Conservation (phyloP, 2,113 vertebrate genomes). For the Anoura caudifer region DNA sequence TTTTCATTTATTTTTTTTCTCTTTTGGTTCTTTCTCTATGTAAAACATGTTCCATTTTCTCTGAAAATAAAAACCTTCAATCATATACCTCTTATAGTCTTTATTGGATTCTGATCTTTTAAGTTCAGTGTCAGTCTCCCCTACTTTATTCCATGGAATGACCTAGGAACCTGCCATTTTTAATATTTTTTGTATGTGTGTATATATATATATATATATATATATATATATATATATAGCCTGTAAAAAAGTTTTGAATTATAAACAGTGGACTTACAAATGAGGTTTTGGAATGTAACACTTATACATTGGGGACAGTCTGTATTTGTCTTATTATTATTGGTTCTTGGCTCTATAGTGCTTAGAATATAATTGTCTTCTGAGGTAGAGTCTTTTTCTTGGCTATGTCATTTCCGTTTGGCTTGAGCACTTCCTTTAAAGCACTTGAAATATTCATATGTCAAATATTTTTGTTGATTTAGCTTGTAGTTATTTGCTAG, state of each 20-base stretch:
- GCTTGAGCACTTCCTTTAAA: conserved; percentile 18
- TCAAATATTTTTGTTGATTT: conserved; percentile 28
- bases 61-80: background rate
- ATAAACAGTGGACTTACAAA: background rate
- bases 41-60: background rate
- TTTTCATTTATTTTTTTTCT: too few relatives aligned
- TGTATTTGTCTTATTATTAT: conserved; percentile 13
- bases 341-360: background rate
- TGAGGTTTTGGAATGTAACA: background rate
- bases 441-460: conserved; percentile 43
- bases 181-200: background rate
- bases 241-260: background rate
- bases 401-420: background rate
- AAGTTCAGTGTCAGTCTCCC: background rate
- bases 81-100: background rate
- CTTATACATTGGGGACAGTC: background rate
- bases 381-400: background rate
- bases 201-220: background rate
- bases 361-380: conserved; percentile 22
- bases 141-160: background rate
- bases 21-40: too few relatives aligned
- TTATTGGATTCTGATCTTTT: background rate
- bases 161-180: background rate
- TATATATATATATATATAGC: background rate
- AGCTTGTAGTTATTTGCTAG: conserved; percentile 37